Conservation (phyloP, 2,888 invertebrate genomes). For the Xestoiulus laeticollis region DNA sequence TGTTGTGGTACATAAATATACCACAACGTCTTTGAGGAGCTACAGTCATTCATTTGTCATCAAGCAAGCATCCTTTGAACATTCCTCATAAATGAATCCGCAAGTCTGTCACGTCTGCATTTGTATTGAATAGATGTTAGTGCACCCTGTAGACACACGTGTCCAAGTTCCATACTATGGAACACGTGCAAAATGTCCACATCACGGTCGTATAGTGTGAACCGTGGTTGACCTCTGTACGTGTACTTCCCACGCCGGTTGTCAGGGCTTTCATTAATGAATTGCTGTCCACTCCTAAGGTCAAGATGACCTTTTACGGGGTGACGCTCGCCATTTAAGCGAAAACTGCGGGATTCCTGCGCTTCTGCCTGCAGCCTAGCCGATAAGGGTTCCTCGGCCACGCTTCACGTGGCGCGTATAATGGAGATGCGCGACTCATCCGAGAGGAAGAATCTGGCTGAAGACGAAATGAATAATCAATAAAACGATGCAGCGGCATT, state of each 20-base stretch:
- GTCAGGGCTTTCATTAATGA: neutral
- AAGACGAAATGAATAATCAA: slow-evolving; percentile 23
- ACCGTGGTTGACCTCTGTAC: neutral
- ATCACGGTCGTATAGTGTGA: neutral
- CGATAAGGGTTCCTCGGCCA: neutral
- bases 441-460: slow-evolving; percentile 31
- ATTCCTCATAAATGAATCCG: no score
- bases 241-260: neutral
- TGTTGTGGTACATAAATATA: no score
- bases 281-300: neutral
- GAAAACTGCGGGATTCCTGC: neutral
- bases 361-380: neutral
- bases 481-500: slow-evolving; percentile 14
- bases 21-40: no score
- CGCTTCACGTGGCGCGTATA: neutral
- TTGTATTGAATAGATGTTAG: no score
- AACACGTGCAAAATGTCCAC: no score
- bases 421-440: neutral
- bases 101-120: no score
- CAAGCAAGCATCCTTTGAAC: no score
- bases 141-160: neutral
- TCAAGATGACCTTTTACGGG: slow-evolving; percentile 22
- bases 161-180: neutral
- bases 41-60: no score
- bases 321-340: neutral